Base-by-base conservation (phyloP, 2,888 invertebrate genomes). In the Branchellion lobata region DNA sequence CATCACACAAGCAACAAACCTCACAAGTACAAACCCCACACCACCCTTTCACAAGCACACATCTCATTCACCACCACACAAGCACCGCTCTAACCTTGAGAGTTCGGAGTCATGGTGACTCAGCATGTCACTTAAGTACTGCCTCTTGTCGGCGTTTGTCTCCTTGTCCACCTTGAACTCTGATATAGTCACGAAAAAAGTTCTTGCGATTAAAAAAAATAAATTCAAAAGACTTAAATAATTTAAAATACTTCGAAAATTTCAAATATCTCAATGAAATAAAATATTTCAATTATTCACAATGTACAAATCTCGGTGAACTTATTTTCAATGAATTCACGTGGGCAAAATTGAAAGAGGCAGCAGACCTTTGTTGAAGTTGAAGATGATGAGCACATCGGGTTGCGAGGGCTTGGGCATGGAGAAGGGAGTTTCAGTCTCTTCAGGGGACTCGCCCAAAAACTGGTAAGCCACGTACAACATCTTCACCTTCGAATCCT, bases 391-490 rank as follows among this genome's bases (percentile, higher is more conserved):
- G 76, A 84, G 84, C 77, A 85, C 84, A 73, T 86, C 84, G n/a
- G 86, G 84, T 74, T 84, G 71, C 2, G 86, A 76, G 79, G 84
- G 84, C 83, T 89, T 89, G 18, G 88, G 88, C 79, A 89, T 84
- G 1, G 88, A 87, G 84, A 86, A 86, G 0, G 88, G 88, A 1
- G 88, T 88, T 83, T 89, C 89, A 1, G 87, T 84, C 81, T 88
- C 87, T 79, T 86, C 86, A 0, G 86, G 84, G 36, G 87, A 85
- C 71, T 86, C 85, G 72, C 86, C 87, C 31, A 88, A 85, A 84
- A 89, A 88, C 68, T 85, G 85, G 82, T 88, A 88, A 79, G 87
- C 88, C 33, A 88, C 88, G 84, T 86, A 89, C 72, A 89, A 82
- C 83, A 86, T 86, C 80, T 86, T 84, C 65, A 88, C 84, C 51